Evolutionary conservation across 2,888 invertebrate genomes (phyloP), one percentile per base, ranked within the genome.

Genomic region (Notodonta ziczac): DNA sequence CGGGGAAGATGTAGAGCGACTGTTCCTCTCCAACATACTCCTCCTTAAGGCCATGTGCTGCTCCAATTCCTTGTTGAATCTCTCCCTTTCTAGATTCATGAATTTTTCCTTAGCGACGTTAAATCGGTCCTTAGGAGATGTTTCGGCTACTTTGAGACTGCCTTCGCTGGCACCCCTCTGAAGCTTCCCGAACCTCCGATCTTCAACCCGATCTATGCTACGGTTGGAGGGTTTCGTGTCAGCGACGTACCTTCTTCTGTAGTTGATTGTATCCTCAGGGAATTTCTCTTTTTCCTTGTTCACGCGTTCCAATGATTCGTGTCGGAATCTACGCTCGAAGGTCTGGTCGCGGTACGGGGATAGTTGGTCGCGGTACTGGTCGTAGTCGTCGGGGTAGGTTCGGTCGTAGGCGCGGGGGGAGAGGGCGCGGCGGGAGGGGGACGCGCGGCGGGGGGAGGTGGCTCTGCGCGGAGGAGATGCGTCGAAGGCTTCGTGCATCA

Each of bases 91-190:
- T 87, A 97, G 94, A 67, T 96, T 95, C 85, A 96, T 94, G 83
- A 97, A 97, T 88, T 97, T 97, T 80, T 97, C 97, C 86, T 97
- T 97, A 55, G 97, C 97, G 76, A 97, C 97, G 76, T 97, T 96
- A 88, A 97, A 97, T 63, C 97, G 94, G 78, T 97, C 97, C 73
- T 96, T 95, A 0, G 97, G 97, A 2, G 96, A 95, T 56, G 87
- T 77, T 74, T 93, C 88, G 1, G 89, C 84, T 16, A 90, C 57
- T 71, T 93, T 93, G 57, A 91, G 74, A 81, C 94, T 88, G 70
- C 94, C 81, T 86, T 94, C 86, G 86, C 94, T 84, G 77, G 91
- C 78, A 67, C 94, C 86, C 65, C 93, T 77, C 39, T 90, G 90
- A 4, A 92, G 81, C 69, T 90, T 92, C 0, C 89, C 90, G 77